These are phyloP conservation scores for Pseudochromis fuscus DNA, from an alignment of 2,797 vertebrate genomes.

Conservation along the genomic window DNA sequence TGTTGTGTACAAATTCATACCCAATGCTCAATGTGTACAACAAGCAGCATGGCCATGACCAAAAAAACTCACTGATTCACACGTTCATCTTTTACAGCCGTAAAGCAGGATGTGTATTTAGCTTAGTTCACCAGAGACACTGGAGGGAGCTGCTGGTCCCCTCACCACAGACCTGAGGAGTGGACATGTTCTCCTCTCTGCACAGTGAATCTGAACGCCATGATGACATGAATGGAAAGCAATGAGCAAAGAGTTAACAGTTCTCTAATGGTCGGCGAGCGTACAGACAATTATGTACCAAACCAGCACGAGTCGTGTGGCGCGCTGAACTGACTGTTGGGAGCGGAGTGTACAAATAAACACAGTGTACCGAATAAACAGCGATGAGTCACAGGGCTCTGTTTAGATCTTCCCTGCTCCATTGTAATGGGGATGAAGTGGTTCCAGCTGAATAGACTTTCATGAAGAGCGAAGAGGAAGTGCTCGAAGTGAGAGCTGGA, in stretches of 20 bases:
- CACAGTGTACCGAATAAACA: conserved; percentile 53
- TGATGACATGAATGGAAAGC: neutral
- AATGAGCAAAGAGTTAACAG: neutral
- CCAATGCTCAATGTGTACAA: too few species aligned
- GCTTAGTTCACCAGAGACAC: too few species aligned
- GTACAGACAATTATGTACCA: neutral
- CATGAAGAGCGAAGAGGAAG: conserved; percentile 48
- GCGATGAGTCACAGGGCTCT: conserved; percentile 55
- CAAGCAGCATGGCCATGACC: too few species aligned
- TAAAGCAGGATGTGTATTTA: too few species aligned
- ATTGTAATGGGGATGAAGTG: conserved; percentile 51
- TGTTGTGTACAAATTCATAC: too few species aligned
- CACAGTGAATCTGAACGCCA: neutral
- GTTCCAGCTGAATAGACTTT: conserved; percentile 62
- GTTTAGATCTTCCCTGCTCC: conserved; percentile 36
- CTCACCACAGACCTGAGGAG: too few species aligned
- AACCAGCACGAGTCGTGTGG: neutral
- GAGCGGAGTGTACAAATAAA: conserved; percentile 52
- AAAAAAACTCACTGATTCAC: too few species aligned
- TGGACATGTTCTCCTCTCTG: too few species aligned
- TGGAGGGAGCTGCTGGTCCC: too few species aligned
- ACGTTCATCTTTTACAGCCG: too few species aligned
- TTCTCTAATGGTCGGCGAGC: neutral
- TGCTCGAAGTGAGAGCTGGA: conserved; percentile 29
- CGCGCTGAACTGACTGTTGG: conserved; percentile 11